These are phyloP conservation scores for Pipistrellus pygmaeus DNA, from an alignment of 2,797 vertebrate genomes.

Conservation along the genomic window DNA sequence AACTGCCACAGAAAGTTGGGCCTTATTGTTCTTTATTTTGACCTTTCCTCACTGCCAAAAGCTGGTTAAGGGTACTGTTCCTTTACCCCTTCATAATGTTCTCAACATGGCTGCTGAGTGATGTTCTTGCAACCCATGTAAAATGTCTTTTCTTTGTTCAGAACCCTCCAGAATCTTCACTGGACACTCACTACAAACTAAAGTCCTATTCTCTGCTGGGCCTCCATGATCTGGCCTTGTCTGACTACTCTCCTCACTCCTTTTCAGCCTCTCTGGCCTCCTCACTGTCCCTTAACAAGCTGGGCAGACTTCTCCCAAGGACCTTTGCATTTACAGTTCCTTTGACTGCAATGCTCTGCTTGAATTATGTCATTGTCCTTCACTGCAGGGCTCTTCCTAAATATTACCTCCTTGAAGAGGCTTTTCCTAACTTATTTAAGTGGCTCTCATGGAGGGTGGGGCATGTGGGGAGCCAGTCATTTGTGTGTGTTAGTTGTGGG, in stretches of 20 bases:
- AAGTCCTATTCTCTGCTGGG: not conserved
- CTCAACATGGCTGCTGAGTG: not conserved
- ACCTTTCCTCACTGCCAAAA: conserved; percentile 50
- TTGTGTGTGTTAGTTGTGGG: not conserved
- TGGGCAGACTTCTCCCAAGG: too few species aligned
- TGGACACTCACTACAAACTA: not conserved
- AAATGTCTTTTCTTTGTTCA: not conserved
- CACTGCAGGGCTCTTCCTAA: not conserved
- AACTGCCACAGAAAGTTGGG: not conserved
- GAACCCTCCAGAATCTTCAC: not conserved
- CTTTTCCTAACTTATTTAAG: conserved; percentile 9
- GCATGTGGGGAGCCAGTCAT: not conserved
- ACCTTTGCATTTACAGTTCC: not conserved
- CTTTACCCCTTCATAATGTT: not conserved
- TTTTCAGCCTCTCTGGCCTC: not conserved
- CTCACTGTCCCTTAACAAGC: not conserved
- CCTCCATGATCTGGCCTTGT: not conserved
- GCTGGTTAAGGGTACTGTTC: not conserved
- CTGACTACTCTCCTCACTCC: not conserved
- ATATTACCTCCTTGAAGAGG: not conserved
- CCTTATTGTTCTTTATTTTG: conserved; percentile 47
- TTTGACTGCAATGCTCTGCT: not conserved
- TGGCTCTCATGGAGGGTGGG: not conserved
- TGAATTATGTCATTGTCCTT: not conserved
- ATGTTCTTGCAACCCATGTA: not conserved